phyloP scores from a whole-genome alignment of 2,113 vertebrate genomes.

The Planiliza haematocheilus region DNA sequence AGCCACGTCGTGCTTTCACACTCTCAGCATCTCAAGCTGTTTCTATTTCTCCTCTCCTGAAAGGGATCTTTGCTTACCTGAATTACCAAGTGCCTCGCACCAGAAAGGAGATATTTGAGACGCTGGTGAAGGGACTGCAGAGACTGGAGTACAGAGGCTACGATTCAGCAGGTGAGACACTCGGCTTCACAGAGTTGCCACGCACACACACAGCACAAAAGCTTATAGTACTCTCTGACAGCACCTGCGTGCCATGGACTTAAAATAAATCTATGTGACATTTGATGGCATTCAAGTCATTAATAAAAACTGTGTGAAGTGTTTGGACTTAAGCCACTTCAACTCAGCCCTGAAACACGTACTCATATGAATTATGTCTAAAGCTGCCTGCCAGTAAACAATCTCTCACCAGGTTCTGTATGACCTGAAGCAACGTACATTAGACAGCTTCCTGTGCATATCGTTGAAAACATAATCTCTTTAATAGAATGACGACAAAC shows the following conservation, averaged over 20 bases:
- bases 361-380: not conserved
- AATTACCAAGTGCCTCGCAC: slow-evolving; percentile 95
- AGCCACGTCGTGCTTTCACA: not conserved
- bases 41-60: slow-evolving; percentile 34
- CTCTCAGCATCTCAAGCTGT: slow-evolving; percentile 1
- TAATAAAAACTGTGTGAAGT: not conserved
- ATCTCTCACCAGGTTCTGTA: no score
- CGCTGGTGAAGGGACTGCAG: slow-evolving; percentile 93
- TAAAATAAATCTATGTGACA: not conserved
- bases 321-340: not conserved
- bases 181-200: slow-evolving; percentile 31
- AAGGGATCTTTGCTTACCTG: slow-evolving; percentile 98
- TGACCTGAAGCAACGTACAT: no score
- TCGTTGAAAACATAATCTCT: not conserved
- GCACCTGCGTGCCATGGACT: slow-evolving; percentile 15
- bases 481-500: slow-evolving; percentile 23
- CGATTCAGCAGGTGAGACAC: slow-evolving; percentile 93
- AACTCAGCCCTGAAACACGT: not conserved
- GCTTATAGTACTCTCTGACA: slow-evolving; percentile 21
- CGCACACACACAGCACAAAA: slow-evolving; percentile 24
- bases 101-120: slow-evolving; percentile 94
- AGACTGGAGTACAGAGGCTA: slow-evolving; percentile 98
- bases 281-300: not conserved
- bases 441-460: not conserved
- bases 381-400: no score